Base-by-base conservation (phyloP, 2,113 vertebrate species). In the Cheirogaleus medius region DNA sequence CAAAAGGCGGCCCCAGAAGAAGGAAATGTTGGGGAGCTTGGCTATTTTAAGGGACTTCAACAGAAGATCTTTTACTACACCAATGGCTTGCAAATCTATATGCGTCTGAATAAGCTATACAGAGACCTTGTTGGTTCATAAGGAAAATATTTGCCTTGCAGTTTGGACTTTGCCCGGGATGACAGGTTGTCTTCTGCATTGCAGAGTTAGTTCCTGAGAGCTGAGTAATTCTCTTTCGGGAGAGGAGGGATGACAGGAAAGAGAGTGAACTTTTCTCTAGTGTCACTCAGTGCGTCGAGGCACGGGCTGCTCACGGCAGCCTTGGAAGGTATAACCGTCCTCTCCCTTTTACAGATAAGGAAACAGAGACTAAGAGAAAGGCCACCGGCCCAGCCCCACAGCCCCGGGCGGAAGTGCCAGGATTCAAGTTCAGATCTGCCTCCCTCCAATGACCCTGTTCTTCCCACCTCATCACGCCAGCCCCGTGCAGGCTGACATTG, bases 221-320 rank as follows among this genome's bases (percentile, higher is more conserved):
- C 68, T 63, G 88, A 96, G 85, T 93, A 52, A 76, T 71, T 54
- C 20, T 66, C 58, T 52, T 34, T 54, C 8, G 2, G 13, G 74
- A 93, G 54, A 81, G n/a, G 73, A 32, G 32, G 21, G n/a, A 20
- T 60, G 71, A 76, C 44, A 44, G 68, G 47, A 37, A 66, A 15
- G 29, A 32, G 32, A n/a, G 56, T 2, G n/a, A 25, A 42, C 39
- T 18, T 27, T 71, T 77, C 64, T 56, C 13, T 1, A 27, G 64
- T 8, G 1, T 60, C 11, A 14, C 60, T 29, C 6, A 0, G n/a
- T 0, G 12, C 56, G 1, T 7, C 0, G 0, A 12, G 54, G 17
- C 60, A 6, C 21, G 60, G 39, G 60, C 0, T 37, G 74, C 49
- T 29, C 80, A 8, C 5, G 6, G 68, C 58, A 42, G 78, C 66